Evolutionary conservation across 1,140 invertebrate genomes (phyloP), one percentile per base, ranked within the genome.

Genomic region (Dinoponera quadriceps): DNA sequence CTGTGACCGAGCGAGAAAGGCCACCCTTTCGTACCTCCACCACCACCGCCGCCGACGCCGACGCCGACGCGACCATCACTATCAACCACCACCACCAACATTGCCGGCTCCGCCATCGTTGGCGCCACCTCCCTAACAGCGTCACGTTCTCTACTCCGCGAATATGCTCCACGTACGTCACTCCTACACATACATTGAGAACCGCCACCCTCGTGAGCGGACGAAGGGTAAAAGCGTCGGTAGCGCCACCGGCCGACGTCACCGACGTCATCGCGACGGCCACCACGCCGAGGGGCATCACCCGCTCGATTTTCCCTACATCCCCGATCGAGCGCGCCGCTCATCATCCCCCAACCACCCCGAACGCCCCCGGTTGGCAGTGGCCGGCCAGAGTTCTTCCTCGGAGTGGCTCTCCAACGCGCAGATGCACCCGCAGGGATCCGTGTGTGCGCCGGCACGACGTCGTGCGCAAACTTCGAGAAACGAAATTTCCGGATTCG

Each of bases 231-330:
- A 74, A 54, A 83, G 60, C 82, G 63, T 60, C 72, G 69, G 38
- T 38, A 88, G 77, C 87, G 72, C 86, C 85, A 82, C 74, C 75
- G 69, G 71, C 27, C 77, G 65, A 85, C 87, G 83, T 87, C 82
- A 85, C 57, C 59, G 75, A 73, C 82, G 72, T 87, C 60, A 84
- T 85, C 72, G 83, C 71, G 59, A 80, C 85, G 51, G 49, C 59
- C 54, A 86, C 55, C 49, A 85, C 55, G 55, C 62, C 74, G 82
- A 75, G 48, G 38, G 80, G 55, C 69, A 82, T 78, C 75, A 65
- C 73, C 44, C 82, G 87, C 82, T 87, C 82, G 83, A 83, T 88
- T 88, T 63, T 57, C 44, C 69, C 55, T 25, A 20, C 25, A 51
- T 44, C 16, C 16, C 73, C 44, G 7, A 22, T 49, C 49, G 27